Evolutionary conservation across 1,140 invertebrate genomes (phyloP).

Genomic region (Periplaneta americana): DNA sequence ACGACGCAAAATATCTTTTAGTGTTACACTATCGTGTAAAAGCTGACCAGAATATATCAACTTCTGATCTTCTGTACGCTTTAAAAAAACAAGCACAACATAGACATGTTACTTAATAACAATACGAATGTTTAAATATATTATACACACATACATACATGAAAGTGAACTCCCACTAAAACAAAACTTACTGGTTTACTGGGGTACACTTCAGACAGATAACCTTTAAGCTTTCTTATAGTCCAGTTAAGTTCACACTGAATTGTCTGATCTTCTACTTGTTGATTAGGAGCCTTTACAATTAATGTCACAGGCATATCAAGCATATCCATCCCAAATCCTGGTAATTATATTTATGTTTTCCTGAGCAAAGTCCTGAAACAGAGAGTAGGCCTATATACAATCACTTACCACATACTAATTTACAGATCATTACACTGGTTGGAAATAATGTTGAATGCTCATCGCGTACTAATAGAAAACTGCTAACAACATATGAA

Average conservation of each 20-base stretch:
- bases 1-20: constrained; percentile 75
- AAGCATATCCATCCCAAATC: constrained; percentile 25
- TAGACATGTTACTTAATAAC: neutral
- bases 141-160: neutral
- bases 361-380: neutral
- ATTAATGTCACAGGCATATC: constrained; percentile 58
- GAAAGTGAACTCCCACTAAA: constrained; percentile 3
- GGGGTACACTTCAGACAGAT: constrained; percentile 79
- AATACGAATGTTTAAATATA: neutral
- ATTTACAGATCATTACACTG: too few species aligned
- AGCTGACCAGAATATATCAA: constrained; percentile 88
- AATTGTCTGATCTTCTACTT: constrained; percentile 79
- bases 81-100: constrained; percentile 22
- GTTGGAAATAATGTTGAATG: too few species aligned
- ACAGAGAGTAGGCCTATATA: too few species aligned
- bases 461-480: too few species aligned
- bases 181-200: constrained; percentile 74
- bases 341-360: neutral
- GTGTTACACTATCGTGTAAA: constrained; percentile 62
- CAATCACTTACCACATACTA: too few species aligned
- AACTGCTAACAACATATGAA: neutral
- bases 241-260: constrained; percentile 79
- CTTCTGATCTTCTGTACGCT: constrained; percentile 76
- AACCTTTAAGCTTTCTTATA: constrained; percentile 74
- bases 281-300: constrained; percentile 84